These are phyloP conservation scores for Cybosia mesomella DNA, from an alignment of 2,888 invertebrate genomes.

Conservation along the genomic window DNA sequence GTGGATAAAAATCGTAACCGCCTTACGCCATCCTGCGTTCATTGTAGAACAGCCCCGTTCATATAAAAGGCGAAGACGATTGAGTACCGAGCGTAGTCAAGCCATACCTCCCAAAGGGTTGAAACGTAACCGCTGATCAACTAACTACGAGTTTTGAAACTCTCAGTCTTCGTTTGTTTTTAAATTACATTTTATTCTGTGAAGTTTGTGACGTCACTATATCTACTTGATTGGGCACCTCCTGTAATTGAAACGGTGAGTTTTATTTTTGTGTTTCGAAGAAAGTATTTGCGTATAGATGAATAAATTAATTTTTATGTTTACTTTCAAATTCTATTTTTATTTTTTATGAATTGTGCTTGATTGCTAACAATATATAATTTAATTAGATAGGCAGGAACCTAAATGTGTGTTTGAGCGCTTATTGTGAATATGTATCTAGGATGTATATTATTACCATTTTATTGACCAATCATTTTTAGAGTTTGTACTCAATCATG, in stretches of 20 bases:
- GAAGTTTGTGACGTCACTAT: slow-evolving; percentile 42
- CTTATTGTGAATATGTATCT: not conserved
- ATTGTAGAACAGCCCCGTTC: slow-evolving; percentile 55
- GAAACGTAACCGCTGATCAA: slow-evolving; percentile 43
- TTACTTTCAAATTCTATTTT: not conserved
- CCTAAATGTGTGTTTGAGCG: not conserved
- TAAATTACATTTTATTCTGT: slow-evolving; percentile 49
- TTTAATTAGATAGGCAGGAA: not conserved
- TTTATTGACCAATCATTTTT: no score
- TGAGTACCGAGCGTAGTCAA: slow-evolving; percentile 60
- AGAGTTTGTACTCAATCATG: no score
- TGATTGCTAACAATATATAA: not conserved
- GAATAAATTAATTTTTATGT: slow-evolving; percentile 5
- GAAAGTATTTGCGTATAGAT: slow-evolving; percentile 22
- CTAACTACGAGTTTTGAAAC: slow-evolving; percentile 38
- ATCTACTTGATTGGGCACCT: slow-evolving; percentile 43
- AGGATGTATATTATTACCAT: no score
- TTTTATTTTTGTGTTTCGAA: slow-evolving; percentile 22
- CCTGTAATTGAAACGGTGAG: slow-evolving; percentile 44
- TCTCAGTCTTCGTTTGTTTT: slow-evolving; percentile 40
- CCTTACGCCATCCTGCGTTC: slow-evolving; percentile 35
- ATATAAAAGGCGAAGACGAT: slow-evolving; percentile 58
- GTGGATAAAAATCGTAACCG: slow-evolving; percentile 23
- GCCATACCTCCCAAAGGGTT: slow-evolving; percentile 52
- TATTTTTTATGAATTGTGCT: not conserved